Base-by-base conservation (phyloP, 2,888 invertebrate species). In the Steinernema carpocapsae region DNA sequence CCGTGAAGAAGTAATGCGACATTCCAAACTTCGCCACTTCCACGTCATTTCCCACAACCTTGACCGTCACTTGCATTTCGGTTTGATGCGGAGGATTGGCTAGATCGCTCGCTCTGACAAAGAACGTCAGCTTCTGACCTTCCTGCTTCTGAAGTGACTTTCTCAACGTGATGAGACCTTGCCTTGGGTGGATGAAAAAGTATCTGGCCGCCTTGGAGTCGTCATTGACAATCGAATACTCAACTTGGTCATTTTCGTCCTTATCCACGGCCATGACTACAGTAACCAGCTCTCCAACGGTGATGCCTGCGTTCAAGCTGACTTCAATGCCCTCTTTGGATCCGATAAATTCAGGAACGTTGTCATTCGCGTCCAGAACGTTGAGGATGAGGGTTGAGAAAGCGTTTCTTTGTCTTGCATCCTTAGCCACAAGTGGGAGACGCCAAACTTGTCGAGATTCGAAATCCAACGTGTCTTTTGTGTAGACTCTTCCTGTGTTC, bases 301-400 rank as follows among this genome's bases (percentile, higher is more conserved):
- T 90, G 81, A 92, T 91, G 76, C 87, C 88, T 89, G 96, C 95
- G 0, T 92, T 91, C 37, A 94, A 92, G 52, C 91, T 89, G 24
- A 93, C 92, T 82, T 91, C 91, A 88, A 95, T 96, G 80, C 92
- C 91, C 83, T 92, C 92, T 24, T 29, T 22, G 17, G 79, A 77
- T 77, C 92, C 91, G 70, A 89, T 92, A 89, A 97, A 97, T 89
- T 94, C 94, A 12, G 97, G 97, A 32, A 95, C 94, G 90, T 96
- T 96, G 89, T 97, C 97, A 89, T 97, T 96, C 89, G 93, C 93
- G 89, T 97, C 96, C 29, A 79, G 72, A 7, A 86, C 80, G 43
- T 76, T 56, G 19, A 86, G 75, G 1, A 81, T 79, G n/a, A 85
- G 64, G 0, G 79, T 81, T 14, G 83, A 77, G 76, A 86, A 85